Evolutionary conservation across 2,888 invertebrate genomes (phyloP), one percentile per base, ranked within the genome.

Genomic region (Campopleginae sp.): DNA sequence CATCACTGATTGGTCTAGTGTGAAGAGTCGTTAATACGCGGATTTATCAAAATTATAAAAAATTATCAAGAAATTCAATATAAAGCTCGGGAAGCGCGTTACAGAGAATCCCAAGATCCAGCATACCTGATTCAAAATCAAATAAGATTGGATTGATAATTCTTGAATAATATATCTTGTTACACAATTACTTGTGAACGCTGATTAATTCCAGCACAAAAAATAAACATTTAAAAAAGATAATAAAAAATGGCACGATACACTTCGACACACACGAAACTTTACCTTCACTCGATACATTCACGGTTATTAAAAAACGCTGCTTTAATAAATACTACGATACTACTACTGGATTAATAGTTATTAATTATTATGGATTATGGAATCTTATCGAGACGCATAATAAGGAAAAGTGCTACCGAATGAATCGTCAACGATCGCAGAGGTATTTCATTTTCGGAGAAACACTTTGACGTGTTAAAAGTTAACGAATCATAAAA

Each of bases 311-410:
- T 46, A 78, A 27, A 63, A 68, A 70, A 75, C 27, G 78, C 70
- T 54, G 77, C 81, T 81, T 80, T 23, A 63, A 70, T 65, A 75
- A 78, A 66, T 74, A 74, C 48, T 70, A 68, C 78, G 81, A 75
- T 81, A 77, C 54, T 80, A 77, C 68, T 84, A 44, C 66, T 72
- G 66, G 72, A 72, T 71, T 70, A 71, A 74, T 63, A 74, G 79
- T 77, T 58, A 84, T 76, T 75, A 74, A 83, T 79, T 42, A 66
- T 42, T 48, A 79, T 70, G n/a, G 23, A 74, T 58, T 66, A 46
- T 38, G 48, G 23, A 65, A 75, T 54, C 27, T 58, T 33, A 51
- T 27, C 38, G 46, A 80, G 33, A 84, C 76, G 84, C 77, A 77
- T 84, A 80, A 80, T 10, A 66, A 23, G 5, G 68, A 79, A 75